Base-by-base conservation (phyloP, 2,797 vertebrate species). In the Myotis findleyi region DNA sequence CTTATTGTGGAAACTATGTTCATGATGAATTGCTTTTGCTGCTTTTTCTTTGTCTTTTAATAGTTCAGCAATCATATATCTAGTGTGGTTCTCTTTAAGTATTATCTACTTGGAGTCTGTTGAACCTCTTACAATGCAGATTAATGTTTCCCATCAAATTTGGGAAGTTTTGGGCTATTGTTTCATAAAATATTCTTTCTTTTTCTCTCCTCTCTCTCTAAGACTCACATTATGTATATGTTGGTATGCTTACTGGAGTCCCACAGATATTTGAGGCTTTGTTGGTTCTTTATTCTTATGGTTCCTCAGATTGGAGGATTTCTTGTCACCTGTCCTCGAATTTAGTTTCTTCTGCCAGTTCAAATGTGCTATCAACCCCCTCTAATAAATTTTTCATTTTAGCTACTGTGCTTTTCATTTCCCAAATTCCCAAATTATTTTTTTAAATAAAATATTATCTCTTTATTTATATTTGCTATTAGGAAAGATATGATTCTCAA, bases 291-390 rank as follows among this genome's bases (percentile, higher is more conserved):
- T 13, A 6, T 49, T 64, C 3, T 77, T 92, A 75, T 51, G 76
- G 4, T 95, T 96, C n/a, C 20, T 95, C 55, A 79, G 8, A 57
- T 82, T 87, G 72, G 59, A 85, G 59, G 88, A 33, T 81, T 30
- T 95, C 25, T 49, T 20, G 8, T 76, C 25, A 57, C 33, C 36
- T 77, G 8, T 83, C 55, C 87, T 76, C 44, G 77, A 27, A 38
- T 87, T 89, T 7, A 55, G 38, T 72, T 25, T 4, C 17, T 62
- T 92, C 14, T 90, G 36, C 59, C 27, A 77, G 69, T 94, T 93
- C 41, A 87, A 23, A 69, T 76, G 23, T 89, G n/a, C 3, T 93
- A 6, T 76, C 57, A 44, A 93, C 41, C 17, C 8, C 36, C 49
- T 68, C 14, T 73, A 64, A 41, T 41, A 77, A 69, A 27, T 4